These are phyloP conservation scores for Bradypodion pumilum DNA, from an alignment of 2,797 vertebrate species.

Conservation along the genomic window DNA sequence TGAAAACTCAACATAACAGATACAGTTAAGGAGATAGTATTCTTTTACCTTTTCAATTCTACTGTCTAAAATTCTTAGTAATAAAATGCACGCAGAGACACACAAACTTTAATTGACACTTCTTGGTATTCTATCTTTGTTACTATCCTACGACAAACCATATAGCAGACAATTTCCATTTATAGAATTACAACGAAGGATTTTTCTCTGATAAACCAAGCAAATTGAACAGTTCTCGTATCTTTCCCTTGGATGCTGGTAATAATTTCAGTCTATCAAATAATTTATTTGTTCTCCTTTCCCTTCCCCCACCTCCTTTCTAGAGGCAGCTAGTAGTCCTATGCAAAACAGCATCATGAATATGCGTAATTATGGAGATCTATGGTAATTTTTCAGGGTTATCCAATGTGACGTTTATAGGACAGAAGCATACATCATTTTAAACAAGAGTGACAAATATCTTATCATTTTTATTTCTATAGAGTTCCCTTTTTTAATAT, in stretches of 20 bases:
- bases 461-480: conserved; percentile 80
- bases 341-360: conserved; percentile 90
- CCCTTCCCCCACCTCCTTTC: conserved; percentile 40
- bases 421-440: conserved; percentile 85
- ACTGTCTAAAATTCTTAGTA: conserved; percentile 10
- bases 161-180: conserved; percentile 38
- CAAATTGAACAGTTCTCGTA: conserved; percentile 65
- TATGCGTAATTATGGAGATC: conserved; percentile 91
- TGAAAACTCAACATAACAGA: conserved; percentile 26
- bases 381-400: conserved; percentile 90
- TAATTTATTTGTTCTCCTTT: conserved; percentile 62
- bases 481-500: conserved; percentile 70
- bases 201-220: conserved; percentile 64
- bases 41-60: conserved; percentile 5
- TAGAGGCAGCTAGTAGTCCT: conserved; percentile 75
- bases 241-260: conserved; percentile 69
- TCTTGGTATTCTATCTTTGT: conserved; percentile 63
- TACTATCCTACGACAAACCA: conserved; percentile 38
- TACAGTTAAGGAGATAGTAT: not conserved
- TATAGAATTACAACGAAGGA: conserved; percentile 28
- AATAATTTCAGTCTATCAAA: conserved; percentile 79
- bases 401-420: conserved; percentile 91
- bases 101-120: conserved; percentile 71
- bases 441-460: conserved; percentile 89
- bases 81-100: conserved; percentile 43